A percentile compares a stretch with the other conserved stretches of the same genome.
phyloP scores from a whole-genome alignment of 2,113 vertebrate genomes.

The Rattus rattus region DNA sequence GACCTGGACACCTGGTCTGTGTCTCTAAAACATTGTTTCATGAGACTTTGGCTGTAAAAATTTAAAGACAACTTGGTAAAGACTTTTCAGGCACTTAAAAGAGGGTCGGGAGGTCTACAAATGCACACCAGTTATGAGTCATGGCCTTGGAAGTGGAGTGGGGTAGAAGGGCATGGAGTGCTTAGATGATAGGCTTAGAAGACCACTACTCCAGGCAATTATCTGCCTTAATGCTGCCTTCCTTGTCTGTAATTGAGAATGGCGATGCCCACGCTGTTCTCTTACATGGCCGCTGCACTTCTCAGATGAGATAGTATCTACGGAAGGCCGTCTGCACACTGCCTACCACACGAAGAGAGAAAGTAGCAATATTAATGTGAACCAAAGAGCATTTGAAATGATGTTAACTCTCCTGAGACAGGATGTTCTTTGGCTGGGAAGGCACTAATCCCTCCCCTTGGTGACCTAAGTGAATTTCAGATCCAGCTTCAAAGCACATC shows the following conservation, averaged over 20 bases:
- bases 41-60: background rate
- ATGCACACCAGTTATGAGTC: background rate
- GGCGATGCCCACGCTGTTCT: background rate
- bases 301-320: background rate
- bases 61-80: slow-evolving; percentile 52
- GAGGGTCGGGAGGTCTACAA: background rate
- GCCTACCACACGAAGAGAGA: background rate
- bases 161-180: background rate
- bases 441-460: slow-evolving; percentile 76
- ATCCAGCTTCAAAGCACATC: slow-evolving; percentile 77
- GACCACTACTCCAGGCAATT: background rate
- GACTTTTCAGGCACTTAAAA: background rate
- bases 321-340: background rate
- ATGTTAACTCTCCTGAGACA: slow-evolving; percentile 74
- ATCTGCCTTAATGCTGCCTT: background rate
- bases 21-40: background rate
- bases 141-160: background rate
- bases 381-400: slow-evolving; percentile 79
- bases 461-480: slow-evolving; percentile 77
- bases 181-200: background rate
- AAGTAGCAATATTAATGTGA: slow-evolving; percentile 59
- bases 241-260: background rate
- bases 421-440: slow-evolving; percentile 78
- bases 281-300: background rate
- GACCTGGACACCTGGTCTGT: background rate